Conservation (phyloP, 2,113 vertebrate species). For the Pedionomus torquatus region DNA sequence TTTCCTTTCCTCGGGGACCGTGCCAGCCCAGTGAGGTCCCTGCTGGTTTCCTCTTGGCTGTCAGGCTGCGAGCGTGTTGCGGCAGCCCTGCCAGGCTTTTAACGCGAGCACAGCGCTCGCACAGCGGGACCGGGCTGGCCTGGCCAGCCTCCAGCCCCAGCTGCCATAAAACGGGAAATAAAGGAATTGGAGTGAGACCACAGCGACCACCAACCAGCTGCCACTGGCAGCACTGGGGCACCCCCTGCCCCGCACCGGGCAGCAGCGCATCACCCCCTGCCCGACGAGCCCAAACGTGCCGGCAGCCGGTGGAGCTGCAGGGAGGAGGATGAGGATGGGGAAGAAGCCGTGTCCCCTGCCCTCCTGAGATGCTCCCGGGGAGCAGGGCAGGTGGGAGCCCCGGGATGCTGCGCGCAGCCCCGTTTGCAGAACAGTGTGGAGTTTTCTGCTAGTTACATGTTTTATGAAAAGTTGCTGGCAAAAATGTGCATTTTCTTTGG, state of each 20-base stretch:
- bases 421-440: neutral
- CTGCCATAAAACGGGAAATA: conserved; percentile 8
- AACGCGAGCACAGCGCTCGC: neutral
- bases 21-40: conserved; percentile 41
- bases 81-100: conserved; percentile 1
- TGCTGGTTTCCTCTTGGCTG: conserved; percentile 13
- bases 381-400: neutral
- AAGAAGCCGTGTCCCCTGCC: neutral
- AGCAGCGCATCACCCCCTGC: fast-evolving
- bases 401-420: neutral
- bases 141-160: neutral
- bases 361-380: neutral
- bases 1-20: fast-evolving
- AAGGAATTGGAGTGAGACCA: conserved; percentile 12
- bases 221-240: neutral
- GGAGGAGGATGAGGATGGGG: neutral
- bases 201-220: conserved; percentile 1
- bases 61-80: neutral
- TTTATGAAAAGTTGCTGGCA: conserved; percentile 62
- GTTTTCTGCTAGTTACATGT: conserved; percentile 41
- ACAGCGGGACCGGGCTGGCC: neutral
- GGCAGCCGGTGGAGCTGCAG: fast-evolving
- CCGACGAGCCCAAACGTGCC: fast-evolving
- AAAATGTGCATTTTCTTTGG: conserved; percentile 67
- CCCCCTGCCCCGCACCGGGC: neutral